A percentile compares a stretch with the other conserved stretches of the same genome.
Conservation (phyloP, 1,140 invertebrate species). For the Ooceraea biroi region DNA sequence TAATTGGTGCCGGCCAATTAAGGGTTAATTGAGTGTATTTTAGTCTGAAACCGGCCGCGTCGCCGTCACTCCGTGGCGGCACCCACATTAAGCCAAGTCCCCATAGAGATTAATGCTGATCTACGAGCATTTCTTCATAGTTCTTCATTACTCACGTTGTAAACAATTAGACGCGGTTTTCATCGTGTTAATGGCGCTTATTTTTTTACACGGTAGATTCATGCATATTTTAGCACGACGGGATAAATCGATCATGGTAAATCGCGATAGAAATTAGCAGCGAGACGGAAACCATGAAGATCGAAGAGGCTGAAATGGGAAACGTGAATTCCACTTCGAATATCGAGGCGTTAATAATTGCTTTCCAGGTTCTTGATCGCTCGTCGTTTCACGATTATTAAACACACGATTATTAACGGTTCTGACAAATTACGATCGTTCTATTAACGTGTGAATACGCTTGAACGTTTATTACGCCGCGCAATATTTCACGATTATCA, state of each 20-base stretch:
- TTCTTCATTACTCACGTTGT: background rate
- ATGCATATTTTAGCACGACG: background rate
- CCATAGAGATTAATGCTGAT: slow-evolving; percentile 23
- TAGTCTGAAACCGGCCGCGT: slow-evolving; percentile 73
- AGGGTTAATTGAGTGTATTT: slow-evolving; percentile 76
- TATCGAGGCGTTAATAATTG: too few species aligned
- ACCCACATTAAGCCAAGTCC: slow-evolving; percentile 61
- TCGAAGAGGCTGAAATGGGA: background rate
- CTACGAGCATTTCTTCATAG: background rate
- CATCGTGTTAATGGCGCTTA: background rate
- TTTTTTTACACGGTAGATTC: background rate
- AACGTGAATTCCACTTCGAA: background rate
- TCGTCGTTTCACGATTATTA: too few species aligned
- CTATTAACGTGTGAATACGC: background rate
- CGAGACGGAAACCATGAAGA: background rate
- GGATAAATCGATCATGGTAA: slow-evolving; percentile 6
- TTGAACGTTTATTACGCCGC: background rate
- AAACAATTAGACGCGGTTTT: background rate
- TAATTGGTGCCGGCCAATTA: slow-evolving; percentile 76
- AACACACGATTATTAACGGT: background rate
- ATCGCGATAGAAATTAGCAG: background rate
- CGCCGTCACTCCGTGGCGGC: slow-evolving; percentile 69
- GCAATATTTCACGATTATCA: background rate
- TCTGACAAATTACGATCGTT: background rate
- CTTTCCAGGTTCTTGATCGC: too few species aligned